Conservation (phyloP, 1,140 invertebrate genomes). For the Drosophila ogumai region DNA sequence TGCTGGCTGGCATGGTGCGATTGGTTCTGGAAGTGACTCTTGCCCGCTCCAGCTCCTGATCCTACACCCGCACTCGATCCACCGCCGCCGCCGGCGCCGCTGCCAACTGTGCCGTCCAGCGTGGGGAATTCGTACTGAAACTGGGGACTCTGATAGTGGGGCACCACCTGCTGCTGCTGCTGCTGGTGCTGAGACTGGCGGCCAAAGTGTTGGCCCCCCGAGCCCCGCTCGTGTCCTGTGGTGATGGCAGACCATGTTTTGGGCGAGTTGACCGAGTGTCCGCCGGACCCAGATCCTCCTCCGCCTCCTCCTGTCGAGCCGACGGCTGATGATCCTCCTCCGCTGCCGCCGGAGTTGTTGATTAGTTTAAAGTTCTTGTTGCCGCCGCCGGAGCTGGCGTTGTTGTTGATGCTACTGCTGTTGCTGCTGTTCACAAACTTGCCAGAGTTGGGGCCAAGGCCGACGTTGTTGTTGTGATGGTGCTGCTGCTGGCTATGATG, state of each 20-base stretch:
- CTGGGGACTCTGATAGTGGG: conserved; percentile 86
- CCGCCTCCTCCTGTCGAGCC: conserved; percentile 31
- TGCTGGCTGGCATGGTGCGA: conserved; percentile 64
- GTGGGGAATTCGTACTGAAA: conserved; percentile 95
- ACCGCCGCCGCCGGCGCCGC: conserved; percentile 58
- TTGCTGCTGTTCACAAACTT: conserved; percentile 39
- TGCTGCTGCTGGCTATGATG: conserved; percentile 31
- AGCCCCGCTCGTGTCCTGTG: conserved; percentile 78
- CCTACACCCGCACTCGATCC: conserved; percentile 38
- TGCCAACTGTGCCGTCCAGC: conserved; percentile 87
- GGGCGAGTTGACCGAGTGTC: conserved; percentile 69
- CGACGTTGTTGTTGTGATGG: conserved; percentile 51
- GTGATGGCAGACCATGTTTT: conserved; percentile 84
- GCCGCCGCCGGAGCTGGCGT: conserved; percentile 37
- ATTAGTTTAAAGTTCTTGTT: conserved; percentile 77
- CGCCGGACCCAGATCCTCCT: conserved; percentile 25
- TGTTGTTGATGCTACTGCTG: conserved; percentile 22
- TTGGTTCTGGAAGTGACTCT: conserved; percentile 55
- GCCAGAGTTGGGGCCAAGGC: conserved; percentile 40
- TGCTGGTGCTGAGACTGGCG: conserved; percentile 37
- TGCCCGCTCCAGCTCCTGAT: conserved; percentile 29
- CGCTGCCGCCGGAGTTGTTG: conserved; percentile 64
- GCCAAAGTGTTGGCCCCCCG: conserved; percentile 35
- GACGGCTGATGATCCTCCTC: conserved; percentile 8
- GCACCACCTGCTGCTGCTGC: conserved; percentile 67